These are phyloP conservation scores for Schizaphis graminum DNA, from an alignment of 2,888 invertebrate species.

Conservation along the genomic window DNA sequence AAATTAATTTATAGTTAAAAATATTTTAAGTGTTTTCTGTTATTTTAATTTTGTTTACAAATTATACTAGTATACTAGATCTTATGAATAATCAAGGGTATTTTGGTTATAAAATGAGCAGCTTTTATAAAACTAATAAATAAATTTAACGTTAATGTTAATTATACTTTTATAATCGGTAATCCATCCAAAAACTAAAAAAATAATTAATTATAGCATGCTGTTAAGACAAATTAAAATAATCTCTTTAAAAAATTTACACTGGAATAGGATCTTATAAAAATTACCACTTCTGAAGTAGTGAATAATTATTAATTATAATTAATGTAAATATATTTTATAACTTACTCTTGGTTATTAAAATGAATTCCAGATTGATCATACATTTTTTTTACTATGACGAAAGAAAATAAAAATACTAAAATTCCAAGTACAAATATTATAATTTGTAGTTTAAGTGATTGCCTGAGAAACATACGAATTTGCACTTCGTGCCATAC, in stretches of 20 bases:
- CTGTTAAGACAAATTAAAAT: not conserved
- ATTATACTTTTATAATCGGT: not conserved
- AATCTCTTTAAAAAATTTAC: not conserved
- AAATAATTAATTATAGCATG: not conserved
- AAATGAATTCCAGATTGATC: slow-evolving; percentile 51
- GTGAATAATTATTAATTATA: not conserved
- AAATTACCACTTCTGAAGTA: not conserved
- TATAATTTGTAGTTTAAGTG: slow-evolving; percentile 70
- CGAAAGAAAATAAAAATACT: slow-evolving; percentile 73
- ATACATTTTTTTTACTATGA: slow-evolving; percentile 67
- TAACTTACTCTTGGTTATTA: slow-evolving; percentile 60
- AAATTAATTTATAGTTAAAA: not conserved
- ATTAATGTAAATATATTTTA: not conserved
- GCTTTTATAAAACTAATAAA: not conserved
- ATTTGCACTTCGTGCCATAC: slow-evolving; percentile 83
- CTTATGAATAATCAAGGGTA: not conserved
- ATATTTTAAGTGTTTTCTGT: not conserved
- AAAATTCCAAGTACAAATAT: slow-evolving; percentile 74
- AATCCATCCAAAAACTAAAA: not conserved
- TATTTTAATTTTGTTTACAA: not conserved
- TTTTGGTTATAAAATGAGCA: not conserved
- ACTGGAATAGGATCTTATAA: not conserved
- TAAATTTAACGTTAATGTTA: not conserved
- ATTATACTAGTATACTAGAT: not conserved
- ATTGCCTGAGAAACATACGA: slow-evolving; percentile 83